A percentile compares a stretch with the other conserved stretches of the same genome.
phyloP scores from a whole-genome alignment of 2,113 vertebrate species.

The Neolamprologus longior region DNA sequence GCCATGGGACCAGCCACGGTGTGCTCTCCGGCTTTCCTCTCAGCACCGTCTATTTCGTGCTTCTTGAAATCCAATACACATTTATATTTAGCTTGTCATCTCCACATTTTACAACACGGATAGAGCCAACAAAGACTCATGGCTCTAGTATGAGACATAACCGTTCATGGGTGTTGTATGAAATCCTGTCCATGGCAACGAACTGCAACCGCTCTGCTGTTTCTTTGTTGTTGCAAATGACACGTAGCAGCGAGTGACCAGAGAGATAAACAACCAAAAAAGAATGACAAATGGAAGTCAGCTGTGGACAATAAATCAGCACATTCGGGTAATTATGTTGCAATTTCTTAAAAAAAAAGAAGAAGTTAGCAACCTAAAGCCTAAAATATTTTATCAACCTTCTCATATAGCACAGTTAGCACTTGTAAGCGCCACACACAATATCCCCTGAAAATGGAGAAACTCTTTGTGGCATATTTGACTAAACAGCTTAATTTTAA shows the following conservation, averaged over 20 bases:
- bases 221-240: conserved; percentile 8
- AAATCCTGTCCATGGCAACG: conserved; percentile 15
- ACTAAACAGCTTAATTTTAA: background rate
- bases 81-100: conserved; percentile 59
- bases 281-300: conserved; percentile 36
- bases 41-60: conserved; percentile 29
- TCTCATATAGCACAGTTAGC: background rate
- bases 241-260: background rate
- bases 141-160: conserved; percentile 6
- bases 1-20: background rate
- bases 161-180: background rate
- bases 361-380: background rate
- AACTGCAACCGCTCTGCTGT: background rate
- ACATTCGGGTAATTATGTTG: background rate
- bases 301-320: conserved; percentile 47
- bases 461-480: background rate
- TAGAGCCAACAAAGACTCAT: conserved; percentile 15
- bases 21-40: conserved; percentile 6
- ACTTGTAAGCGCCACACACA: background rate
- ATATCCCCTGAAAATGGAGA: background rate
- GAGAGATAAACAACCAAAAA: background rate
- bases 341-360: background rate
- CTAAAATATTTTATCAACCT: background rate
- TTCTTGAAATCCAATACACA: conserved; percentile 54
- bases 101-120: conserved; percentile 13